Evolutionary conservation across 2,888 invertebrate genomes (phyloP), one percentile per base, ranked within the genome.

Genomic region (Apomyelois bistriatella): DNA sequence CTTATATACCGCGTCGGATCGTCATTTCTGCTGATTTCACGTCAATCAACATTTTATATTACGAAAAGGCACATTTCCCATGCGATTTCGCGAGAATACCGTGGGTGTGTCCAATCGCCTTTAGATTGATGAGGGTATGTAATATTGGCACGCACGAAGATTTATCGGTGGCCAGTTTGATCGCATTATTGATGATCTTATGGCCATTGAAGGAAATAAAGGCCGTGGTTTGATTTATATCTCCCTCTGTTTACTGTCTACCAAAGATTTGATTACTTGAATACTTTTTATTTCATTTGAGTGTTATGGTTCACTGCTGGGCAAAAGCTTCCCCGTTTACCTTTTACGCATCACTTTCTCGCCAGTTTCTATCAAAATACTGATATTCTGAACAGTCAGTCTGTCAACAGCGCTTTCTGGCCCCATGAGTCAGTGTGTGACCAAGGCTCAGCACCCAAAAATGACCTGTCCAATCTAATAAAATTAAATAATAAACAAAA

Each of bases 71-170:
- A 10, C 28, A 1, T 43, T 46, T 32, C 46, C 16, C 32, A 32
- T 9, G 15, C 10, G 1, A 41, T 41, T 13, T 46, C 30, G 15
- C 16, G 30, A 13, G 43, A 32, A 13, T 15, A 15, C 15, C 12
- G 40, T 1, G 30, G 46, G 54, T 48, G 54, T 51, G 38, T 38
- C 50, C 12, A 47, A 51, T 54, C 15, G 50, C 12, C 43, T 46
- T 8, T 12, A 50, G 54, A 54, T 54, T 54, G 54, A 54, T 54
- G 32, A 36, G 53, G 40, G 48, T 10, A 16, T 43, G 30, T 32
- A 47, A 51, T 47, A 54, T 54, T 54, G 54, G 54, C 54, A 51
- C 38, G 40, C 16, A 32, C 7, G 12, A 15, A 32, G 32, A 46
- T 46, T 46, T 46, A 46, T 16, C 32, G 35, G 9, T 30, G 13